These are phyloP conservation scores for Lithobius niger DNA, from an alignment of 1,140 invertebrate genomes.

Conservation along the genomic window DNA sequence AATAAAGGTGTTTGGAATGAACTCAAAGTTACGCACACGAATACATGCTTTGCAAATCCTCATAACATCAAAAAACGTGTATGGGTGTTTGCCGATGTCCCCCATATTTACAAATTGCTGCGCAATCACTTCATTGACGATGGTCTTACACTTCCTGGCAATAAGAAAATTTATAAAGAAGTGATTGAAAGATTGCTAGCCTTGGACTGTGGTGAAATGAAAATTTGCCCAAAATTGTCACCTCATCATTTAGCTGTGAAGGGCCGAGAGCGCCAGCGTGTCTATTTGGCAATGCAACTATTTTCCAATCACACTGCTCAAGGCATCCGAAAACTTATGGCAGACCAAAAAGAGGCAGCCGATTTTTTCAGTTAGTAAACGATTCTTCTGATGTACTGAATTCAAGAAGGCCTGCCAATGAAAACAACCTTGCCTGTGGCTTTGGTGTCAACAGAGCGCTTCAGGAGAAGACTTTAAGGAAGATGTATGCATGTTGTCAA, in stretches of 20 bases:
- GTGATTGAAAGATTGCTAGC: not conserved
- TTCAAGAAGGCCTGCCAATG: not conserved
- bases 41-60: too few relatives aligned
- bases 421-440: not conserved
- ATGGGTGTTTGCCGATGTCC: too few relatives aligned
- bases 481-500: too few relatives aligned
- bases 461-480: too few relatives aligned
- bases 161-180: not conserved
- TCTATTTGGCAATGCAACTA: not conserved
- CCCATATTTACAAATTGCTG: too few relatives aligned
- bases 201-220: not conserved
- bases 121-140: not conserved
- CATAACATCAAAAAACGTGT: too few relatives aligned
- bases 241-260: not conserved
- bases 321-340: not conserved
- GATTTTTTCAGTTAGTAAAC: not conserved
- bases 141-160: not conserved
- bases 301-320: not conserved
- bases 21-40: too few relatives aligned
- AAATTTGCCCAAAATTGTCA: constrained; percentile 3
- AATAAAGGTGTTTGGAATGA: too few relatives aligned
- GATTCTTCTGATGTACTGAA: not conserved
- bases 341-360: not conserved
- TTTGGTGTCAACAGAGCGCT: too few relatives aligned
- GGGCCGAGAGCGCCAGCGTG: not conserved